These are phyloP conservation scores for Brenthis daphne DNA, from an alignment of 2,888 invertebrate species.

Conservation along the genomic window DNA sequence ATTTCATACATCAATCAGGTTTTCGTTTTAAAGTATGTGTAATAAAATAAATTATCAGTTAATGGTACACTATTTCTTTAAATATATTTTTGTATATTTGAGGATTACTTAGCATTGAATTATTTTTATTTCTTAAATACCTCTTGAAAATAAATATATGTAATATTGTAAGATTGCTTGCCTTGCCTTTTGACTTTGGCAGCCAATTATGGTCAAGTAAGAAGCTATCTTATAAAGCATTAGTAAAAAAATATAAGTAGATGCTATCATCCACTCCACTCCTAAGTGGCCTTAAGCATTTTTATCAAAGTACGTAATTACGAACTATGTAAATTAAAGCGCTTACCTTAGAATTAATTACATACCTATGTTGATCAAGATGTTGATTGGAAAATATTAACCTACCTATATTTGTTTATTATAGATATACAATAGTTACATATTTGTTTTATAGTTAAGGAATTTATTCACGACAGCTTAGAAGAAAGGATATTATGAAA, in stretches of 20 bases:
- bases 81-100: no score
- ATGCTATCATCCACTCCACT: constrained; percentile 33
- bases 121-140: no score
- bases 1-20: no score
- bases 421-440: background rate
- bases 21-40: no score
- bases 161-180: no score
- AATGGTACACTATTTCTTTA: no score
- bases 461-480: constrained; percentile 7
- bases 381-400: background rate
- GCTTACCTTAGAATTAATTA: constrained; percentile 18
- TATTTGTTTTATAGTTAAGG: background rate
- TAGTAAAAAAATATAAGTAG: background rate
- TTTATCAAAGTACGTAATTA: constrained; percentile 1
- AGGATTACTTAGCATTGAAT: no score
- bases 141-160: no score
- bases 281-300: constrained; percentile 36
- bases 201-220: no score
- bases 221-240: no score
- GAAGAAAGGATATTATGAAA: background rate
- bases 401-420: background rate
- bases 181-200: no score
- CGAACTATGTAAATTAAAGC: constrained; percentile 6
- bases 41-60: no score
- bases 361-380: constrained; percentile 1